Percentiles rank a stretch among this genome's conserved stretches.
These are phyloP conservation scores for Drosophila truncata DNA, from an alignment of 1,140 invertebrate genomes.

Conservation along the genomic window DNA sequence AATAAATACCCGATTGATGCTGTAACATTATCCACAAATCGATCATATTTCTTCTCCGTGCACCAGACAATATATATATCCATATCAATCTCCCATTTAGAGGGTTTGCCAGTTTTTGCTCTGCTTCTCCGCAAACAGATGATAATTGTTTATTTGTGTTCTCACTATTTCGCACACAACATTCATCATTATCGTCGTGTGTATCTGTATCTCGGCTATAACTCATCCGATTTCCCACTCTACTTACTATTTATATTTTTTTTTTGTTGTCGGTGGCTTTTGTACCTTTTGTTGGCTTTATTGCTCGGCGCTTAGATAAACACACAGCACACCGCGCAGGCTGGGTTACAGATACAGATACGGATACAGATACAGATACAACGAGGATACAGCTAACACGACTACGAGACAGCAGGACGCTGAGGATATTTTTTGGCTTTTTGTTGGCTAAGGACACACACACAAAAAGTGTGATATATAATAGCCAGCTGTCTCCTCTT, in stretches of 20 bases:
- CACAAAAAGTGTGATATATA: slow-evolving; percentile 56
- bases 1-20: neutral
- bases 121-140: slow-evolving; percentile 23
- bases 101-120: slow-evolving; percentile 22
- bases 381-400: slow-evolving; percentile 17
- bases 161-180: slow-evolving; percentile 26
- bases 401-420: slow-evolving; percentile 23
- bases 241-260: neutral
- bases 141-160: slow-evolving; percentile 52
- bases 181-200: slow-evolving; percentile 36
- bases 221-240: slow-evolving; percentile 32
- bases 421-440: slow-evolving; percentile 17
- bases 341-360: slow-evolving; percentile 19
- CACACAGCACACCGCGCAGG: slow-evolving; percentile 12
- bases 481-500: slow-evolving; percentile 45
- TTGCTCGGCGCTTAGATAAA: slow-evolving; percentile 51
- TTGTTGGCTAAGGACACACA: slow-evolving; percentile 37
- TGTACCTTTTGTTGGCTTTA: slow-evolving; percentile 57
- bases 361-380: slow-evolving; percentile 12
- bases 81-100: slow-evolving; percentile 25
- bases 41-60: slow-evolving; percentile 7
- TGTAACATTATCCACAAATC: neutral
- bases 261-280: slow-evolving; percentile 35
- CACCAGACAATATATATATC: neutral
- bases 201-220: slow-evolving; percentile 42